Base-by-base conservation (phyloP, 2,113 vertebrate genomes). In the Trochalopteron elliotii region DNA sequence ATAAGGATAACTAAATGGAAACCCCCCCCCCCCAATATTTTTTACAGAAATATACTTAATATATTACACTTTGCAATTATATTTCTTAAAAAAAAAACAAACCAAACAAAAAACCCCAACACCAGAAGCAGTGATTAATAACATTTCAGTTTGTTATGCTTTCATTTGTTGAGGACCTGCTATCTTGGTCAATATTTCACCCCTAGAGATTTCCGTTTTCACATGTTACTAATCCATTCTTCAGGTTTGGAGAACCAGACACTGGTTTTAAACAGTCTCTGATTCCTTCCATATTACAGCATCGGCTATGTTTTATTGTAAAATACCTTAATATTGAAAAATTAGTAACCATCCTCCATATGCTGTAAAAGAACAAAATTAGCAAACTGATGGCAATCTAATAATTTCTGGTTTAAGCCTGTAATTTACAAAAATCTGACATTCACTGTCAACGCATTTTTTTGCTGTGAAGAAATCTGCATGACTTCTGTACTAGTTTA, bases 101-200 rank as follows among this genome's bases (percentile, higher is more conserved):
- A n/a, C 31, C 9, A 23, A 39, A 39, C 60, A 76, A 90, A 93
- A 75, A 71, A 72, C 33, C 4, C 24, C 25, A 68, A 50, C 22
- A 28, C 33, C 68, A 91, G 49, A 83, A 45, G 30, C 35, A 89
- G 44, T 94, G 84, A 96, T 90, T 94, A 86, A 95, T 91, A 96
- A 94, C 22, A 35, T 42, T 81, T 28, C 74, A 90, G 25, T 89
- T 93, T 95, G n/a, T 80, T 91, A 88, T 55, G 85, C 61, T 93
- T 67, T 67, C 69, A 33, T 42, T 64, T 94, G 88, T 78, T 63
- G 61, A 94, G 44, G 35, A 77, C 18, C 47, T 92, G n/a, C 76
- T 79, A 59, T 25, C 28, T 82, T 71, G 90, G 93, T 93, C 95
- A 96, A 82, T 81, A 93, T 70, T 93, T 94, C 65, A 61, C 80